Base-by-base conservation (phyloP, 2,888 invertebrate species). In the Hyppa rectilinea region DNA sequence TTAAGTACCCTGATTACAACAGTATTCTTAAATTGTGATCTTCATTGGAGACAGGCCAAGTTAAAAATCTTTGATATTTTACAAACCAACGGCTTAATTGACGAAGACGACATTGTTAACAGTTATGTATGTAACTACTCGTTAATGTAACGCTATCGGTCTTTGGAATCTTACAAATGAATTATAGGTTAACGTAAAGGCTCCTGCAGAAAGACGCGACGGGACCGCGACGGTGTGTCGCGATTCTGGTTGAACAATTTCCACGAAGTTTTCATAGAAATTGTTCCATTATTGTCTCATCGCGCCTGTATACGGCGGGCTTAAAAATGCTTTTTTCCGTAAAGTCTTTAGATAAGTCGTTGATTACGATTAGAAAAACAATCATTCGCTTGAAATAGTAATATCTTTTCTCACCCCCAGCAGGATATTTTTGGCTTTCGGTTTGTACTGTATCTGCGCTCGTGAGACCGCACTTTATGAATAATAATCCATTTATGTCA, bases 1-100 rank as follows among this genome's bases (percentile, higher is more conserved):
- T 36, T 9, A 38, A 26, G 10, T 14, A 4, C 14, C 7, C 40
- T 29, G 20, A 20, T 29, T 40, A 12, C 10, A 29, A 4, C 29
- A 29, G 1, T 29, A 26, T 17, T 26, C 38, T 38, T 17, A 49
- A 1, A 56, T 36, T 38, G 4, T 40, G 40, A 26, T 58, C 20
- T 40, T 29, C 14, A 26, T 74, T 74, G 75, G 47, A 59, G 12
- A 59, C 29, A 36, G 17, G 53, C 77, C 73, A 77, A 75, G 26
- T 70, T 40, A 10, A 45, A n/a, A 45, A 31, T 40, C 12, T 47
- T 60, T n/a, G n/a, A 70, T 47, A 70, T 36, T 38, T 38, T 23
- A 26, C 20, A 31, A 45, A 14, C 20, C 4, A n/a, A 52, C 36
- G 2, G 20, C 40, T n/a, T 26, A 20, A 74, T 66, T 7, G 26